Conservation (phyloP, 2,797 vertebrate genomes). For the Australoheros facetus region DNA sequence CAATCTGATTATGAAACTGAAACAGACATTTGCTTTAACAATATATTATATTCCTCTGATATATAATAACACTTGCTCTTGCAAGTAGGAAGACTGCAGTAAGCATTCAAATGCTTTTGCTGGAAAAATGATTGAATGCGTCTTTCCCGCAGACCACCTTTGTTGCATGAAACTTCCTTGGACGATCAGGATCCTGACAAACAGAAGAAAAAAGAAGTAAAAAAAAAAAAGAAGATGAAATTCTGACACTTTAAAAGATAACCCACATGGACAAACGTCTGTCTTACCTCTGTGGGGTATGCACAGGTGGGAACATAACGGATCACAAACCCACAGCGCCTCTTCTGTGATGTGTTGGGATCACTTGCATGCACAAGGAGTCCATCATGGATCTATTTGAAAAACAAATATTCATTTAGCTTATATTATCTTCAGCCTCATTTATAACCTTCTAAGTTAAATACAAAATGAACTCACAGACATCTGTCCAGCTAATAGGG, state of each 20-base stretch:
- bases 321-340: conserved; percentile 84
- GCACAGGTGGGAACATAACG: conserved; percentile 82
- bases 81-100: background rate
- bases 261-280: background rate
- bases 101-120: conserved; percentile 33
- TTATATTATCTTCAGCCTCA: background rate
- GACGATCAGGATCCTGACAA: conserved; percentile 79
- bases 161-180: conserved; percentile 77
- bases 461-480: conserved; percentile 77
- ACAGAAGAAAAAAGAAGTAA: background rate
- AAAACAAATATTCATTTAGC: background rate
- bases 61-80: background rate
- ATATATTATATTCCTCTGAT: background rate
- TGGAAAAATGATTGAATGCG: conserved; percentile 76
- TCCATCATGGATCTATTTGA: conserved; percentile 81
- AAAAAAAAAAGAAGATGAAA: background rate
- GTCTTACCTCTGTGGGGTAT: conserved; percentile 78
- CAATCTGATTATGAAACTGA: background rate
- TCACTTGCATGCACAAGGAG: conserved; percentile 84
- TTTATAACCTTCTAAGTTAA: background rate
- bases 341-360: conserved; percentile 79
- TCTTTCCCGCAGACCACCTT: conserved; percentile 74
- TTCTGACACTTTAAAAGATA: background rate
- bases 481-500: conserved; percentile 83
- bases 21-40: background rate